Conservation (phyloP, 1,140 invertebrate species). For the Macrobrachium nipponense region DNA sequence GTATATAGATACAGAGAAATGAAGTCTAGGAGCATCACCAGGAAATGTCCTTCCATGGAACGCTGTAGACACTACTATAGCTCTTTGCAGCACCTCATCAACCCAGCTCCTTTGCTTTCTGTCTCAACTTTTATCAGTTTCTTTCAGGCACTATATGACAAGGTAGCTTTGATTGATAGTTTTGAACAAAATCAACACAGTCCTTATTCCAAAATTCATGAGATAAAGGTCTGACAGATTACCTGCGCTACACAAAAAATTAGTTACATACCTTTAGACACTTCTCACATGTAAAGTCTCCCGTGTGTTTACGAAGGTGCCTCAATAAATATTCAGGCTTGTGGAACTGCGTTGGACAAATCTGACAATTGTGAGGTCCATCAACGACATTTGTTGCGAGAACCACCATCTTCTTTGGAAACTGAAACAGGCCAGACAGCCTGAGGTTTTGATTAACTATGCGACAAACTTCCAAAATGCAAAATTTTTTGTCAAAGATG, state of each 20-base stretch:
- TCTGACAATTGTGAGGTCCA: conserved; percentile 45
- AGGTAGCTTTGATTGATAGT: too few species aligned
- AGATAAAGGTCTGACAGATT: not conserved
- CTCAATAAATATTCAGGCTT: conserved; percentile 45
- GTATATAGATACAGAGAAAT: too few species aligned
- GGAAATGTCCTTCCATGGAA: too few species aligned
- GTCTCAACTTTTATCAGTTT: too few species aligned
- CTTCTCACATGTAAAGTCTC: conserved; percentile 46
- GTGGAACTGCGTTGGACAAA: conserved; percentile 31
- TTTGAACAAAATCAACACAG: too few species aligned
- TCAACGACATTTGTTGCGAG: conserved; percentile 33
- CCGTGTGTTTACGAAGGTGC: conserved; percentile 48
- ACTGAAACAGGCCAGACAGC: conserved; percentile 1
- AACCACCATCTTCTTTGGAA: conserved; percentile 24
- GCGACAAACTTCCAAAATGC: not conserved
- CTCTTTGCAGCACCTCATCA: too few species aligned
- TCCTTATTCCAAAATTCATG: not conserved
- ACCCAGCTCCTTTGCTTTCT: too few species aligned
- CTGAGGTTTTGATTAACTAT: not conserved
- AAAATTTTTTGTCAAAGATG: not conserved
- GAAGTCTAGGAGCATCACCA: too few species aligned
- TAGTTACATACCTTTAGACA: conserved; percentile 35
- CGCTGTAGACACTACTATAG: too few species aligned
- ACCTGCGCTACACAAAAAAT: not conserved
- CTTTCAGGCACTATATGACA: too few species aligned